Evolutionary conservation across 2,888 invertebrate species (phyloP), one percentile per base, ranked within the genome.

Genomic region (Nymphalis urticae): DNA sequence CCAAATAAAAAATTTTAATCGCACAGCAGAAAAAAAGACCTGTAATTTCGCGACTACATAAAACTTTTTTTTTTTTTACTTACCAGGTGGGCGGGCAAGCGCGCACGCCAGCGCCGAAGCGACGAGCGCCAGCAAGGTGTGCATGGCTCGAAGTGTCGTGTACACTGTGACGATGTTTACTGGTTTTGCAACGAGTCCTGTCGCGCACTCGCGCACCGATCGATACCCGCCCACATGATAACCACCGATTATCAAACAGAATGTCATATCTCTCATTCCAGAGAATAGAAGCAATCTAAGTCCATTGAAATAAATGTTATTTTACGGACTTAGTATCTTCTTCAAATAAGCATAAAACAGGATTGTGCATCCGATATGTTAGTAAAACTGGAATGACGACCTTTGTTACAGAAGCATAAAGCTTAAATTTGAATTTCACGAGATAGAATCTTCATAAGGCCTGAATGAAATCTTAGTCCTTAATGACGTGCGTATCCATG

Each of bases 141-240:
- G 81, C 90, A 89, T 90, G 79, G 76, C 78, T 81, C 59, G 59
- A 62, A 71, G 68, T 71, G 74, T 73, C 72, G 71, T 69, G 66
- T 56, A 77, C 78, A 73, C 76, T 74, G 76, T 78, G 80, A 48
- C 66, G 59, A 78, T 87, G 86, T 86, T 85, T 85, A 87, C 85
- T 80, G 73, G 68, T 64, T 71, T 72, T 71, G 73, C 64, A 71
- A 65, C 72, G 68, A 71, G 72, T 75, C 77, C 78, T 71, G 79
- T 83, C 86, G 88, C 88, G 86, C 81, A 83, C 80, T 75, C 76
- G 81, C 81, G 89, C 89, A 85, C 80, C 87, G 89, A 91, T 91
- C 90, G 90, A 91, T 91, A 90, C 81, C 83, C 90, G 85, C 90
- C 90, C 89, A 91, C 89, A 89, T 88, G 76, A 80, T 84, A 82